Percentiles rank a stretch among this genome's conserved stretches.
These are phyloP conservation scores for Salmo trutta DNA, from an alignment of 2,797 vertebrate genomes.

Conservation along the genomic window DNA sequence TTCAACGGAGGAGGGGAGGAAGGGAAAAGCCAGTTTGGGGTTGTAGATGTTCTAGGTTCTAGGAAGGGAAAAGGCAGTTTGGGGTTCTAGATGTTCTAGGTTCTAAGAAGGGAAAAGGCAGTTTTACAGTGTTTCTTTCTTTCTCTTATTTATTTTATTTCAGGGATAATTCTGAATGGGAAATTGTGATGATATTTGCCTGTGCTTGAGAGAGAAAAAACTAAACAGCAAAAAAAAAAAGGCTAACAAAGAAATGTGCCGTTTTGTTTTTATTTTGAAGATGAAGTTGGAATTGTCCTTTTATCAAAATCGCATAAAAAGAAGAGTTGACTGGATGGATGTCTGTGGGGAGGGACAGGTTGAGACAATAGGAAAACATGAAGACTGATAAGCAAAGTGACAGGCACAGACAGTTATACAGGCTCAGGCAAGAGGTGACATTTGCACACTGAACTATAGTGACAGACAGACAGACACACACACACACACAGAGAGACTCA, in stretches of 20 bases:
- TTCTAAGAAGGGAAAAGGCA: too few species aligned
- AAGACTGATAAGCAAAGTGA: too few species aligned
- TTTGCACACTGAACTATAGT: too few species aligned
- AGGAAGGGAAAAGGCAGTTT: too few species aligned
- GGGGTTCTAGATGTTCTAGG: too few species aligned
- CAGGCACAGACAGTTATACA: background rate
- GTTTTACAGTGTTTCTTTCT: too few species aligned
- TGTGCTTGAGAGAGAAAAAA: slow-evolving; percentile 30
- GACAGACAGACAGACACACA: slow-evolving; percentile 22
- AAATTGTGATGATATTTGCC: slow-evolving; percentile 49
- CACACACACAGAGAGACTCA: background rate
- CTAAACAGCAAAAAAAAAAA: slow-evolving; percentile 18
- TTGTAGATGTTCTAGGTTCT: too few species aligned
- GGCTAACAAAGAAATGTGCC: slow-evolving; percentile 41
- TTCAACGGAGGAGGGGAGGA: too few species aligned
- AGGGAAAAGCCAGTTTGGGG: too few species aligned
- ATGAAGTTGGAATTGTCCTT: background rate
- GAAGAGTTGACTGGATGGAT: background rate
- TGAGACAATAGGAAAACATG: background rate
- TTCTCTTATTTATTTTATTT: slow-evolving; percentile 22
- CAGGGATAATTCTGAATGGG: slow-evolving; percentile 48
- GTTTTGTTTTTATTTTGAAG: slow-evolving; percentile 46
- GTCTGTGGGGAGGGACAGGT: background rate
- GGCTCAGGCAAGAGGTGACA: background rate
- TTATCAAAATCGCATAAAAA: background rate